phyloP scores from a whole-genome alignment of 1,140 invertebrate genomes.

The Acromyrmex echinatior region DNA sequence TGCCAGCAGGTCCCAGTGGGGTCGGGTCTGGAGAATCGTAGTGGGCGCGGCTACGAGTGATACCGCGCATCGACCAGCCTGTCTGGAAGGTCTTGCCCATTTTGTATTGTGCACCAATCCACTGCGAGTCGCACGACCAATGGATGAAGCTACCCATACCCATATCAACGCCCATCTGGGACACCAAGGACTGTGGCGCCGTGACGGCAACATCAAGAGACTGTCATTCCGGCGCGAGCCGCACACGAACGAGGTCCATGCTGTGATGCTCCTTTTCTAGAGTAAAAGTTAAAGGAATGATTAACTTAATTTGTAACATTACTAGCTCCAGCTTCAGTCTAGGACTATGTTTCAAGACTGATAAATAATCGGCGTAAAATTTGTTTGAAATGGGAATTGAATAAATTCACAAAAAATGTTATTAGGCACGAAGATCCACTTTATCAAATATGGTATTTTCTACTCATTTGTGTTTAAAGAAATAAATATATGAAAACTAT shows the following conservation, averaged over 20 bases:
- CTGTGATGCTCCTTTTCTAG: slow-evolving; percentile 19
- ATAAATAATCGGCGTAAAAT: no score
- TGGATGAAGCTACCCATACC: slow-evolving; percentile 40
- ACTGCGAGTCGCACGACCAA: slow-evolving; percentile 62
- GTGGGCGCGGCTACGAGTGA: slow-evolving; percentile 74
- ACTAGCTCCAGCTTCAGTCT: no score
- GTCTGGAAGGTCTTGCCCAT: slow-evolving; percentile 47
- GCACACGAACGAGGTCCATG: slow-evolving; percentile 60
- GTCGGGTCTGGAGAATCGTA: slow-evolving; percentile 73
- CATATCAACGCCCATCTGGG: slow-evolving; percentile 65
- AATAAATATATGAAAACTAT: not conserved
- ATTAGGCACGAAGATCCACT: no score
- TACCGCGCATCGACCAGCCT: slow-evolving; percentile 65
- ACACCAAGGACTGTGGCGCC: slow-evolving; percentile 82
- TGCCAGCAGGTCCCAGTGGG: slow-evolving; percentile 84
- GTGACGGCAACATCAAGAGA: slow-evolving; percentile 73
- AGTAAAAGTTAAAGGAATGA: not conserved
- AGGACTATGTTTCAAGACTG: no score
- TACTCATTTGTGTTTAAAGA: no score
- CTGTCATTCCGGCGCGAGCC: slow-evolving; percentile 82
- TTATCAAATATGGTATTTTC: no score
- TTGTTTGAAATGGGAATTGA: no score
- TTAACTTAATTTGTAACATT: no score
- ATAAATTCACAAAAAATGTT: no score
- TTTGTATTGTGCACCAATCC: slow-evolving; percentile 75